A percentile compares a stretch with the other conserved stretches of the same genome.
These are phyloP conservation scores for Tenualosa ilisha DNA, from an alignment of 2,797 vertebrate genomes.

Conservation along the genomic window DNA sequence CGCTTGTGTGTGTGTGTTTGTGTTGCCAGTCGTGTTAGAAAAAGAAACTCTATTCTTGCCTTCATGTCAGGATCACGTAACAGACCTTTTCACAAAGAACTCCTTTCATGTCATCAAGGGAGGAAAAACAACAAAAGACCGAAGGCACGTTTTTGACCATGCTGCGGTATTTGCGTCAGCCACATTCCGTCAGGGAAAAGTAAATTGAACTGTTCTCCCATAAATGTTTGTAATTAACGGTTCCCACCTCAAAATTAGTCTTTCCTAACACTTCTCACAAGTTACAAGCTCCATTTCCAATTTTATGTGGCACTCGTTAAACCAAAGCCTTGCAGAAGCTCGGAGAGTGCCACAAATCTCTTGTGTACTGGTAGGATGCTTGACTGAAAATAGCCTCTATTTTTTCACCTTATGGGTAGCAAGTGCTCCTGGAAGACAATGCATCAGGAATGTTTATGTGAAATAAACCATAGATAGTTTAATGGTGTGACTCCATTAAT, in stretches of 20 bases:
- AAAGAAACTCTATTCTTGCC: neutral
- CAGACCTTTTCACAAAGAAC: neutral
- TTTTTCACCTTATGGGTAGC: neutral
- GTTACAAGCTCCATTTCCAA: conserved; percentile 57
- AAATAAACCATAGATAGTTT: neutral
- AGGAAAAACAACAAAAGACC: conserved; percentile 30
- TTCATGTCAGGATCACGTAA: neutral
- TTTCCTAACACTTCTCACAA: conserved; percentile 48
- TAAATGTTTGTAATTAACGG: conserved; percentile 56
- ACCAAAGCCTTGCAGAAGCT: conserved; percentile 39
- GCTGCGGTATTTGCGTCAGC: conserved; percentile 40
- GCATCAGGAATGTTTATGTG: neutral
- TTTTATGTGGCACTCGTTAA: conserved; percentile 50
- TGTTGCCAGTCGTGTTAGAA: neutral
- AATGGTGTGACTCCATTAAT: neutral
- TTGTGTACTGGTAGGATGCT: conserved; percentile 17
- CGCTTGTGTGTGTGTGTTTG: neutral
- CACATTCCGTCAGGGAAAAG: conserved; percentile 57
- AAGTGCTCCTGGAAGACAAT: neutral
- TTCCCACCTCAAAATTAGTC: conserved; percentile 46
- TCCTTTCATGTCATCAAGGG: conserved; percentile 41
- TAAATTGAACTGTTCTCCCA: conserved; percentile 51
- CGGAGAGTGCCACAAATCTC: conserved; percentile 24
- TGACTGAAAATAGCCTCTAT: neutral
- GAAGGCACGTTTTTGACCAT: conserved; percentile 33